Conservation (phyloP, 2,888 invertebrate genomes). For the Mimumesa dahlbomi region DNA sequence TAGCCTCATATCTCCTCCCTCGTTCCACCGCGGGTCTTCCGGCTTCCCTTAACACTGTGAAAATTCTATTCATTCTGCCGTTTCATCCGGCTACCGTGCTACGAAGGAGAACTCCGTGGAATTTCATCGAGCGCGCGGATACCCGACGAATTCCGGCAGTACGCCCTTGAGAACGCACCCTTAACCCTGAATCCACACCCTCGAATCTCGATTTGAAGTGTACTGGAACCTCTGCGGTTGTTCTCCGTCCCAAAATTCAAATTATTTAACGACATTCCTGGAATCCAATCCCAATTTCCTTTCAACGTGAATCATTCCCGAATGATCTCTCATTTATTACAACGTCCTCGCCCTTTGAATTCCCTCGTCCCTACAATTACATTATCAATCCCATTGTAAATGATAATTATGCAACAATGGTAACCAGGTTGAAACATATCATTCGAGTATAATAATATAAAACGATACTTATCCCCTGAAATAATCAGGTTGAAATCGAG, state of each 20-base stretch:
- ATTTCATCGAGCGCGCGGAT: constrained; percentile 62
- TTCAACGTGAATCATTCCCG: no score
- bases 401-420: no score
- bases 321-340: no score
- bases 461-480: no score
- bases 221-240: constrained; percentile 51
- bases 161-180: constrained; percentile 55
- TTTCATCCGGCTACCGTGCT: constrained; percentile 37
- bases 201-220: constrained; percentile 61
- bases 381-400: not conserved
- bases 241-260: constrained; percentile 21
- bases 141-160: constrained; percentile 57
- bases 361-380: not conserved
- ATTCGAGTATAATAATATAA: no score
- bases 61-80: constrained; percentile 62
- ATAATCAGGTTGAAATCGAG: no score
- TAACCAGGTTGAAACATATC: no score
- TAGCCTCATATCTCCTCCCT: constrained; percentile 24
- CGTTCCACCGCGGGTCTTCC: constrained; percentile 38
- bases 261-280: constrained; percentile 9
- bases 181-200: constrained; percentile 62
- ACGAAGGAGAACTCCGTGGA: constrained; percentile 53
- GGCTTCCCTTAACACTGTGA: constrained; percentile 53
- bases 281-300: no score
- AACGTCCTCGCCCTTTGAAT: no score